phyloP scores from a whole-genome alignment of 2,797 vertebrate species.

The Hippoglossus hippoglossus region DNA sequence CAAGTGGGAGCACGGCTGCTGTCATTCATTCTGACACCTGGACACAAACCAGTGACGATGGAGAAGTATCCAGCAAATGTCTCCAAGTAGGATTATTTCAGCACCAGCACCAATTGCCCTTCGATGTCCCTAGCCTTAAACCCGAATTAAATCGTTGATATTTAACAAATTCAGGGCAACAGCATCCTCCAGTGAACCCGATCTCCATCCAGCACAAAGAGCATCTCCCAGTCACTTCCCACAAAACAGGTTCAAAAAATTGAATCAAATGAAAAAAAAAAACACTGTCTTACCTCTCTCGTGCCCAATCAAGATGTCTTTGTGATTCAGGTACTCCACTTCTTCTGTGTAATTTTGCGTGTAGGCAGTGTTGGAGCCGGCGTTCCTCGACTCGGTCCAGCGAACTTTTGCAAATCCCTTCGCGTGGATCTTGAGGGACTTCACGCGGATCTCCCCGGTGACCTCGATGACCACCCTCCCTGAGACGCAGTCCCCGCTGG shows the following conservation, averaged over 20 bases:
- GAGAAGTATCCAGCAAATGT: neutral
- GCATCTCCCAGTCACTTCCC: conserved; percentile 45
- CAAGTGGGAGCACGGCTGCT: conserved; percentile 45
- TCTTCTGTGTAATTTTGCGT: conserved; percentile 99
- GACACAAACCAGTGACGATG: conserved; percentile 61
- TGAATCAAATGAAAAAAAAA: neutral
- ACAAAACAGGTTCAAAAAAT: conserved; percentile 23
- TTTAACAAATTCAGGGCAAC: neutral
- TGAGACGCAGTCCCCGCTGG: conserved; percentile 99
- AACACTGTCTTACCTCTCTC: conserved; percentile 91
- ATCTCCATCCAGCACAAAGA: conserved; percentile 51
- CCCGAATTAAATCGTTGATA: too few species aligned
- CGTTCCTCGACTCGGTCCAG: conserved; percentile 98
- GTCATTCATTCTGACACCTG: conserved; percentile 79
- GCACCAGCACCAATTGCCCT: too few species aligned
- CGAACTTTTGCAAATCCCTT: conserved; percentile 98
- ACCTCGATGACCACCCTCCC: conserved; percentile 97
- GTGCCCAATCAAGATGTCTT: conserved; percentile 94
- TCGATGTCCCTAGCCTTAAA: too few species aligned
- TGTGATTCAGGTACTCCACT: conserved; percentile 98
- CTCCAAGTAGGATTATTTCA: neutral
- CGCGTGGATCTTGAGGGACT: conserved; percentile 95
- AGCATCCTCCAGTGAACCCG: conserved; percentile 44
- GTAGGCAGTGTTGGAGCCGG: conserved; percentile 99
- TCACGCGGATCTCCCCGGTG: conserved; percentile 96